A percentile compares a stretch with the other conserved stretches of the same genome.
Conservation (phyloP, 1,140 invertebrate species). For the Ceratitis capitata region DNA sequence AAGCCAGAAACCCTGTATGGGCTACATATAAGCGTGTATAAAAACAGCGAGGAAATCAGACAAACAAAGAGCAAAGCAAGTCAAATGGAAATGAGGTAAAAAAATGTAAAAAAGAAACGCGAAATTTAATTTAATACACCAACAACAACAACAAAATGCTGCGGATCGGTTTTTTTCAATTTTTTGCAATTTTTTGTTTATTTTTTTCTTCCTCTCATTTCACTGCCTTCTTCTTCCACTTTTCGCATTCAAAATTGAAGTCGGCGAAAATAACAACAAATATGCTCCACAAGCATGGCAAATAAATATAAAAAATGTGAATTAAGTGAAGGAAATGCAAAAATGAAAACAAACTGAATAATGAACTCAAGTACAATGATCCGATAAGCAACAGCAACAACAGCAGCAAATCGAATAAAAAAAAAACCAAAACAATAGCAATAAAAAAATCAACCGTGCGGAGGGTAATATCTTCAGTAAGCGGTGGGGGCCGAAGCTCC, state of each 20-base stretch:
- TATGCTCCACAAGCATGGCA: background rate
- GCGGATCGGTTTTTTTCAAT: background rate
- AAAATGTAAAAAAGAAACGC: background rate
- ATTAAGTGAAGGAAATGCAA: background rate
- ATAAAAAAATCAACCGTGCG: background rate
- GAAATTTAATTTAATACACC: background rate
- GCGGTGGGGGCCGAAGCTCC: conserved; percentile 8
- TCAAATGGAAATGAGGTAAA: background rate
- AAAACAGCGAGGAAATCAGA: no score
- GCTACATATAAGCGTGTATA: no score
- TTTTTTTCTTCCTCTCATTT: background rate
- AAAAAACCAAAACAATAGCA: background rate
- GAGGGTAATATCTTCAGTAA: background rate
- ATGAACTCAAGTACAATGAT: conserved; percentile 38
- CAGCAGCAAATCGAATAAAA: background rate
- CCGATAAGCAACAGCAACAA: conserved; percentile 24
- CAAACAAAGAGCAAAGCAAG: background rate
- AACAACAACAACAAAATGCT: background rate
- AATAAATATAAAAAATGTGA: background rate
- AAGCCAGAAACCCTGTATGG: no score
- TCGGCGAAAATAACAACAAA: conserved; percentile 15
- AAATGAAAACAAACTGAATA: conserved; percentile 35
- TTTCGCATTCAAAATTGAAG: background rate
- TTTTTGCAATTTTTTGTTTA: background rate
- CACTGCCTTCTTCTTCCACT: background rate